Base-by-base conservation (phyloP, 2,888 invertebrate genomes). In the Drymonia ruficornis region DNA sequence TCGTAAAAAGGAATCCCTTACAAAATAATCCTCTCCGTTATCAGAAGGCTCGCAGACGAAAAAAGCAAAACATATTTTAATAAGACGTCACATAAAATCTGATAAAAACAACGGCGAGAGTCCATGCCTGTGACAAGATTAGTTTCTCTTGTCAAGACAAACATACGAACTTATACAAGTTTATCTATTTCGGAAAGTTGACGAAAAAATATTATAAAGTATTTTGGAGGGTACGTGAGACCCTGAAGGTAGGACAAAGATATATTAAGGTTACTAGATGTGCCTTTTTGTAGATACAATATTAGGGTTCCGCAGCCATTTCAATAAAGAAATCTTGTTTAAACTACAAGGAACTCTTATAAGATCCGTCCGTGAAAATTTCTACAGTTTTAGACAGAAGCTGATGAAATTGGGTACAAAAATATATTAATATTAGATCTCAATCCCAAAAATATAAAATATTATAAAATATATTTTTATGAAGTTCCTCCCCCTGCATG, bases 121-220 rank as follows among this genome's bases (percentile, higher is more conserved):
- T 70, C 54, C 62, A 61, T 64, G 57, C 61, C 54, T 59, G 62
- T 67, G 70, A 72, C 67, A 65, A 72, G 74, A 77, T 76, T 74
- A 76, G 72, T 74, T 74, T 65, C 61, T 62, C 59, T 65, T 65
- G 65, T 67, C 64, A 65, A 65, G 59, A 67, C 59, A 72, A 76
- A 76, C 62, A 70, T 63, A 69, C 60, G 53, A 72, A 76, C 68
- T 72, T 61, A 59, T 58, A 56, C 16, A 81, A 81, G 76, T 80
- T 81, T 80, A 73, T 76, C 71, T 80, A 76, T 78, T 74, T 73
- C 60, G 55, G 54, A 74, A 75, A 80, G 63, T 76, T 70, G 59
- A 70, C 55, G 68, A 72, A 74, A 72, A 77, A 76, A 77, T 80
- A 78, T 78, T 81, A 80, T 74, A 74, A 80, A 78, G 73, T 76